A percentile compares a stretch with the other conserved stretches of the same genome.
phyloP scores from a whole-genome alignment of 2,797 vertebrate species.

The Margarornis squamiger region DNA sequence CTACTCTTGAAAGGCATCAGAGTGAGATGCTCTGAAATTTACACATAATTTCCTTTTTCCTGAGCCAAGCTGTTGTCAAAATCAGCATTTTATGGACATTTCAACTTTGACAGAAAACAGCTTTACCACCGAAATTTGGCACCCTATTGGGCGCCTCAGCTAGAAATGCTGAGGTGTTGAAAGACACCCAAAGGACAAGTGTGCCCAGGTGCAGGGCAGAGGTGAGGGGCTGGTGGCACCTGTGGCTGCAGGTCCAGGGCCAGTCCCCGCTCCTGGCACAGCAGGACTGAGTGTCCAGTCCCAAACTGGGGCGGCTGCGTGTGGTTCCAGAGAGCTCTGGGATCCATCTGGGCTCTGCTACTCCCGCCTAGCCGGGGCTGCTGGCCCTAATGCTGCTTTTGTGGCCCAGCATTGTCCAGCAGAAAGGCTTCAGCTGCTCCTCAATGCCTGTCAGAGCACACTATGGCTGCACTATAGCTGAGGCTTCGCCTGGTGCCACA shows the following conservation, averaged over 20 bases:
- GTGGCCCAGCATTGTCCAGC: conserved; percentile 28
- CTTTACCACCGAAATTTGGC: background rate
- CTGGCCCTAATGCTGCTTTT: conserved; percentile 16
- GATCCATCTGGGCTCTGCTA: conserved; percentile 9
- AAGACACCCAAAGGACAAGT: background rate
- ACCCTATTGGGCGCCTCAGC: background rate
- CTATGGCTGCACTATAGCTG: conserved; percentile 1
- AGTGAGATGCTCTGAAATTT: background rate
- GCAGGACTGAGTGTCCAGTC: background rate
- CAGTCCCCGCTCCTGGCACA: background rate
- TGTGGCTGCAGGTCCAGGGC: background rate
- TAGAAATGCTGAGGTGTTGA: background rate
- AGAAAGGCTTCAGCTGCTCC: conserved; percentile 1
- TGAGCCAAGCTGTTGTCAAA: background rate
- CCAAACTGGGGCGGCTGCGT: background rate
- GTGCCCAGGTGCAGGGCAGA: fast-evolving
- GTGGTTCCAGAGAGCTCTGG: background rate
- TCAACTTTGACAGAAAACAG: background rate
- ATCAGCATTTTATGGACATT: background rate
- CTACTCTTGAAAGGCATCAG: background rate
- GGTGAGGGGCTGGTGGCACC: background rate
- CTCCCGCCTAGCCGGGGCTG: conserved; percentile 14
- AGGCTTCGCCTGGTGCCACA: background rate
- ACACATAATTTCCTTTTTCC: background rate
- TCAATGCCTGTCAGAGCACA: conserved; percentile 29